Conservation (phyloP, 2,113 vertebrate species). For the Passerina amoena region DNA sequence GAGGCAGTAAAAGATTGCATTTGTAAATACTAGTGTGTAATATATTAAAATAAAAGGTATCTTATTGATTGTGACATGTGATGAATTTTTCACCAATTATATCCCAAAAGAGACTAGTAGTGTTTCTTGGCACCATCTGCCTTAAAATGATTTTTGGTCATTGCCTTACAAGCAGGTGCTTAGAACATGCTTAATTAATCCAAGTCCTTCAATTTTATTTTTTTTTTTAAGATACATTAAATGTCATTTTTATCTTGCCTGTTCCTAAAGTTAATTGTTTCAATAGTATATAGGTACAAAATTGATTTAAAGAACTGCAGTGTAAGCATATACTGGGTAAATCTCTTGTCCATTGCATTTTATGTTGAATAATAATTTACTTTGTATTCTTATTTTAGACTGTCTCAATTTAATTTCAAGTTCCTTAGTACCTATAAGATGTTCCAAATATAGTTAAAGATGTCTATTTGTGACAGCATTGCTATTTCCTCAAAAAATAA, state of each 20-base stretch:
- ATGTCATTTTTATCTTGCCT: background rate
- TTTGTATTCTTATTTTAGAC: background rate
- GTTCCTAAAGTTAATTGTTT: background rate
- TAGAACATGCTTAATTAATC: background rate
- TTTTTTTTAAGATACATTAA: background rate
- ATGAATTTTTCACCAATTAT: background rate
- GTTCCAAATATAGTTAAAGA: background rate
- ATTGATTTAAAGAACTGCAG: background rate
- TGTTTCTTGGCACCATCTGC: background rate
- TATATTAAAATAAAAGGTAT: background rate
- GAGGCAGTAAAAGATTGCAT: background rate
- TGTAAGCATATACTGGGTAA: background rate
- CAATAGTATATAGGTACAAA: background rate
- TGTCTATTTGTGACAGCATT: background rate
- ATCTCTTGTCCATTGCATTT: background rate
- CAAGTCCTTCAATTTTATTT: background rate
- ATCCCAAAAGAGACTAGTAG: background rate
- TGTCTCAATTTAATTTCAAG: background rate
- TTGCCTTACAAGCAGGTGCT: background rate
- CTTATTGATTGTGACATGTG: background rate
- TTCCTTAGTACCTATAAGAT: background rate
- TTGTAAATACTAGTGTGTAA: background rate
- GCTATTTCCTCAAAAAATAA: background rate
- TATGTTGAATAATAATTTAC: background rate
- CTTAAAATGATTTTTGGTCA: background rate